Evolutionary conservation across 2,888 invertebrate species (phyloP).

Genomic region (Linnaemya tessellans): DNA sequence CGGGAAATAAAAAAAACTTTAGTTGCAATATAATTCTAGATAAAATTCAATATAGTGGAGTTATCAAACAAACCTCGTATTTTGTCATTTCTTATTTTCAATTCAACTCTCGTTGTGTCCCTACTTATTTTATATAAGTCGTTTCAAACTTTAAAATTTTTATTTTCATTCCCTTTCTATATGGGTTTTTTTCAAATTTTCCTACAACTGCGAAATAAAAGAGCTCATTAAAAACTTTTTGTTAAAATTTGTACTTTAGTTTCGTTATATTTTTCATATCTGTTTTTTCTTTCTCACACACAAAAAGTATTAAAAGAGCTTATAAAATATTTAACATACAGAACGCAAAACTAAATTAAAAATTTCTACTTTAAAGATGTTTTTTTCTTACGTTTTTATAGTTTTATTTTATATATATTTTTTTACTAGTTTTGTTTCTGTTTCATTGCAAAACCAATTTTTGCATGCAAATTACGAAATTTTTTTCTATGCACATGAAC

Average conservation of each 20-base stretch:
- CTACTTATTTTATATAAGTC: not conserved
- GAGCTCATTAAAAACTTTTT: slow-evolving; percentile 65
- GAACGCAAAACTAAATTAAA: slow-evolving; percentile 65
- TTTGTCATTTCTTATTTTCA: not conserved
- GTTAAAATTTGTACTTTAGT: slow-evolving; percentile 42
- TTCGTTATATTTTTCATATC: slow-evolving; percentile 34
- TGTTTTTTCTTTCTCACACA: slow-evolving; percentile 36
- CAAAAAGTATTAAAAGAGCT: slow-evolving; percentile 60
- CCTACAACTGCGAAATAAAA: slow-evolving; percentile 33
- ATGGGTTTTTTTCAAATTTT: not conserved
- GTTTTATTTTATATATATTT: slow-evolving; percentile 15
- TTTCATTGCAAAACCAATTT: slow-evolving; percentile 59
- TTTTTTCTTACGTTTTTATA: slow-evolving; percentile 44
- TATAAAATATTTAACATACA: slow-evolving; percentile 66
- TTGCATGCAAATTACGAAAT: slow-evolving; percentile 49
- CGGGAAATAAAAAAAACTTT: too few species aligned
- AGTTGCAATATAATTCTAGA: too few species aligned
- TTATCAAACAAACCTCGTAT: too few species aligned
- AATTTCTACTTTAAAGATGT: slow-evolving; percentile 59
- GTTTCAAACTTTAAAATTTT: slow-evolving; percentile 17
- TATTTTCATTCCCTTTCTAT: slow-evolving; percentile 5
- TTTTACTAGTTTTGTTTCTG: slow-evolving; percentile 24
- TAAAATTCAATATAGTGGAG: too few species aligned
- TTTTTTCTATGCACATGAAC: not conserved
- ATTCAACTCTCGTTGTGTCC: slow-evolving; percentile 4